Percentiles rank a stretch among this genome's conserved stretches.
Evolutionary conservation across 1,140 invertebrate genomes (phyloP).

Genomic region (Apis dorsata): DNA sequence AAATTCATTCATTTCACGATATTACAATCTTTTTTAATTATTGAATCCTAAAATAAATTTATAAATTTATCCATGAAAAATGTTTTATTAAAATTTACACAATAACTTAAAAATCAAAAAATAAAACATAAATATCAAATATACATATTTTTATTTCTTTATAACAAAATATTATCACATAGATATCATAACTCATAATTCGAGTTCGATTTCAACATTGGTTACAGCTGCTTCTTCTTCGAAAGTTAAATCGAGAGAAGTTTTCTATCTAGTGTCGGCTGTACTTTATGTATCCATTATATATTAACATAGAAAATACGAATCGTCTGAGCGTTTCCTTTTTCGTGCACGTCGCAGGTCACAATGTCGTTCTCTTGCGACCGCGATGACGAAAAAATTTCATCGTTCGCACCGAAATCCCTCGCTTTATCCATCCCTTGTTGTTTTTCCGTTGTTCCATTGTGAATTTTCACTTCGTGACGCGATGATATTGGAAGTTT

Average conservation of each 20-base stretch:
- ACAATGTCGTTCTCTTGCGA: constrained; percentile 59
- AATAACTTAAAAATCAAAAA: too few relatives aligned
- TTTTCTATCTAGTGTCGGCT: constrained; percentile 55
- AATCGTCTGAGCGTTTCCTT: constrained; percentile 27
- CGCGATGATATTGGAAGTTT: constrained; percentile 11
- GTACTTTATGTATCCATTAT: constrained; percentile 66
- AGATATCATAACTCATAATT: constrained; percentile 12
- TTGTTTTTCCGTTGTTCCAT: neutral
- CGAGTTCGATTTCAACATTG: constrained; percentile 61
- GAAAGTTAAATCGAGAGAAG: constrained; percentile 54
- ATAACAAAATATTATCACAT: neutral
- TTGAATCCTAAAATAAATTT: too few relatives aligned
- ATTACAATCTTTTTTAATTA: neutral
- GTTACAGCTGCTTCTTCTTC: constrained; percentile 69
- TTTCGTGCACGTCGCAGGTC: constrained; percentile 43
- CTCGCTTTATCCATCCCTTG: constrained; percentile 16
- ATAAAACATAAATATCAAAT: neutral
- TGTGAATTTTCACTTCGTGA: neutral
- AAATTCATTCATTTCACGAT: neutral
- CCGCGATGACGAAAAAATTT: constrained; percentile 65
- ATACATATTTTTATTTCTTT: neutral
- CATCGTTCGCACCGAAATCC: constrained; percentile 38
- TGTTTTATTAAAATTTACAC: too few relatives aligned
- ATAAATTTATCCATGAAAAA: too few relatives aligned
- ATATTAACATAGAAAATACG: constrained; percentile 75